These are phyloP conservation scores for Aurelia aurita complex sp. Pacific DNA, from an alignment of 30 jellyfish, hydroid and myxozoan genomes.

Conservation along the genomic window DNA sequence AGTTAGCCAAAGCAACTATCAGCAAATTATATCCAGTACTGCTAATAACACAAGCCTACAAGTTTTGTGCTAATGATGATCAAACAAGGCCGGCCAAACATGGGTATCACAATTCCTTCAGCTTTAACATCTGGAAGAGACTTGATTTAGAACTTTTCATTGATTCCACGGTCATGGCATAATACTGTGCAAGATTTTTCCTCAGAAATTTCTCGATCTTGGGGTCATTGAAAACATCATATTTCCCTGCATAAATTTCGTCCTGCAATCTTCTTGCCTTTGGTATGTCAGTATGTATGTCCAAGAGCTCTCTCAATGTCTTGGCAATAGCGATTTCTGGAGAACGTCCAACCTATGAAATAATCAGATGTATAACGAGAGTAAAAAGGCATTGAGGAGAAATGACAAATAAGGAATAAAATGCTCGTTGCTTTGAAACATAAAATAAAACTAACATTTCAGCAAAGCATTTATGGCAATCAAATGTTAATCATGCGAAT, in stretches of 20 bases:
- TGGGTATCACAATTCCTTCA: neutral
- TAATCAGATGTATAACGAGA: neutral
- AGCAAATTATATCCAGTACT: no score
- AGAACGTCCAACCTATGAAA: conserved; percentile 68
- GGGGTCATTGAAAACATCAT: conserved; percentile 39
- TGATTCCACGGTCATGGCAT: neutral
- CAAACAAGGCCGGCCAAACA: neutral
- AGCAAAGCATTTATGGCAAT: no score
- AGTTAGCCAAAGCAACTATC: no score
- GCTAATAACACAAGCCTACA: neutral
- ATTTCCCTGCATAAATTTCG: conserved; percentile 51
- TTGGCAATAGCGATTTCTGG: conserved; percentile 67
- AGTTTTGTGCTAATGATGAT: neutral
- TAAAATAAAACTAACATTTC: no score
- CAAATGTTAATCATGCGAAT: no score
- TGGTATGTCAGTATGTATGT: conserved; percentile 1
- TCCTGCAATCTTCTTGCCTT: conserved; percentile 33
- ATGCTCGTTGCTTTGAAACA: no score
- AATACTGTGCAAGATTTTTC: conserved; percentile 11
- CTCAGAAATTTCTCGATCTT: conserved; percentile 34
- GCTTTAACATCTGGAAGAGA: neutral
- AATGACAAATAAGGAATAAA: no score
- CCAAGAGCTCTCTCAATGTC: conserved; percentile 33
- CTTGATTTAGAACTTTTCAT: neutral
- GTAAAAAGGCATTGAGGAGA: no score